Percentiles rank a stretch among this genome's conserved stretches.
phyloP scores from a whole-genome alignment of 2,888 invertebrate genomes.

The Galeopsomyia nigrocyanea region DNA sequence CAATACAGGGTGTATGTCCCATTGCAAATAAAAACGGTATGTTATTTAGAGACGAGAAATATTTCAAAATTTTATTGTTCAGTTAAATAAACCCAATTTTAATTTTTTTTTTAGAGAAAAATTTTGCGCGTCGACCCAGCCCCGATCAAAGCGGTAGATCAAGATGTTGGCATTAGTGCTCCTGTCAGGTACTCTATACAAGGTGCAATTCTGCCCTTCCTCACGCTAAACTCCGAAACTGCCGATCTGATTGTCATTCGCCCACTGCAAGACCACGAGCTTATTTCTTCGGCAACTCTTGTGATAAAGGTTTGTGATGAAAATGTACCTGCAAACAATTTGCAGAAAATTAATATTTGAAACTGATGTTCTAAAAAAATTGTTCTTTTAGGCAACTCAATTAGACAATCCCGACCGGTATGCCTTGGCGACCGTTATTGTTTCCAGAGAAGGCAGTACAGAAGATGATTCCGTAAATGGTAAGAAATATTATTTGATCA shows the following conservation, averaged over 20 bases:
- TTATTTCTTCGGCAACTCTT: slow-evolving; percentile 81
- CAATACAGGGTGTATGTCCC: slow-evolving; percentile 81
- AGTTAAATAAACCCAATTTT: neutral
- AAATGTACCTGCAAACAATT: neutral
- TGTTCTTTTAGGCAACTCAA: slow-evolving; percentile 76
- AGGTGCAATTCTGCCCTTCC: slow-evolving; percentile 75
- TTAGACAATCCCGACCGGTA: slow-evolving; percentile 90
- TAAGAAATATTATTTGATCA: slow-evolving; percentile 40
- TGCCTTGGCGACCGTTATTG: slow-evolving; percentile 85
- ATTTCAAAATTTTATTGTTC: neutral
- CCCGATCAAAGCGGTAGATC: slow-evolving; percentile 83
- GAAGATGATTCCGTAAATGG: slow-evolving; percentile 67
- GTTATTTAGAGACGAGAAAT: neutral
- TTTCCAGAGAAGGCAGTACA: slow-evolving; percentile 73
- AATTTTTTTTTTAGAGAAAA: slow-evolving; percentile 70
- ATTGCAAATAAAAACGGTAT: slow-evolving; percentile 72
- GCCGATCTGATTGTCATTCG: slow-evolving; percentile 75
- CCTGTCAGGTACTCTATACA: slow-evolving; percentile 80
- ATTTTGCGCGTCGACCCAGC: slow-evolving; percentile 79
- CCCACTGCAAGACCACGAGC: slow-evolving; percentile 74
- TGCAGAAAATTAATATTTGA: neutral
- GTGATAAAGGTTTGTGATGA: slow-evolving; percentile 78
- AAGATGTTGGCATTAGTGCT: slow-evolving; percentile 83
- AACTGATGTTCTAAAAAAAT: neutral
- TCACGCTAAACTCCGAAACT: slow-evolving; percentile 76